Evolutionary conservation across 1,140 invertebrate species (phyloP), one percentile per base, ranked within the genome.

Genomic region (Nasonia vitripennis): DNA sequence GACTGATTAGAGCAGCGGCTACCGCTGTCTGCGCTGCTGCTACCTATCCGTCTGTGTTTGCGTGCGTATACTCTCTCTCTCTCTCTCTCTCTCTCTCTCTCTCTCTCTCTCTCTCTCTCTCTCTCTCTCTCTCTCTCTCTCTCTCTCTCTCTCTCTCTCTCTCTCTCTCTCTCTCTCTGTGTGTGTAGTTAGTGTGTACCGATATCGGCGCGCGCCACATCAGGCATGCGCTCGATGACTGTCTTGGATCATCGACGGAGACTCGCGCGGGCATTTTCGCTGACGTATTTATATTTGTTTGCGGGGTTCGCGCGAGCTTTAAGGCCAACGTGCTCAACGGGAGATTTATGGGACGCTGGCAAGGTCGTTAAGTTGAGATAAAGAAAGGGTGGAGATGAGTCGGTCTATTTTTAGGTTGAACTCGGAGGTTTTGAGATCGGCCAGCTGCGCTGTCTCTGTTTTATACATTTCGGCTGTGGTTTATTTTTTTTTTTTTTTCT

Each of bases 1-100:
- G 67, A 41, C 71, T 71, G 80, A 86, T 84, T 73, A 87, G 37
- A 10, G 84, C 88, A 87, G 87, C 89, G 88, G 89, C 83, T 20
- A 31, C 9, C 17, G 23, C 48, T 41, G 74, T 20, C 74, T 41
- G 45, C n/a, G 45, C 17, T 9, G 45, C 74, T 12, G n/a, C 55
- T 62, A 55, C 51, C 12, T 62, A 37, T 37, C 4, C 55, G 6
- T 6, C 55, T 62, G 17, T 55, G 55, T 17, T 17, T 17, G 3
- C 3, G 12, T 55, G 6, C 17, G 4, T 62, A n/a, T n/a, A 62
- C 55, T 4, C 4, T 55, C 48, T 55, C 12, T 55, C 23, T 27
- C 23, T 27, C 23, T 27, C 23, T 27, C 23, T 27, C 23, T 27
- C 23, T 27, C 23, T 27, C 0, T 27, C 23, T 27, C 23, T 27